These are phyloP conservation scores for Crotalus horridus DNA, from an alignment of 2,113 vertebrate genomes.

Conservation along the genomic window DNA sequence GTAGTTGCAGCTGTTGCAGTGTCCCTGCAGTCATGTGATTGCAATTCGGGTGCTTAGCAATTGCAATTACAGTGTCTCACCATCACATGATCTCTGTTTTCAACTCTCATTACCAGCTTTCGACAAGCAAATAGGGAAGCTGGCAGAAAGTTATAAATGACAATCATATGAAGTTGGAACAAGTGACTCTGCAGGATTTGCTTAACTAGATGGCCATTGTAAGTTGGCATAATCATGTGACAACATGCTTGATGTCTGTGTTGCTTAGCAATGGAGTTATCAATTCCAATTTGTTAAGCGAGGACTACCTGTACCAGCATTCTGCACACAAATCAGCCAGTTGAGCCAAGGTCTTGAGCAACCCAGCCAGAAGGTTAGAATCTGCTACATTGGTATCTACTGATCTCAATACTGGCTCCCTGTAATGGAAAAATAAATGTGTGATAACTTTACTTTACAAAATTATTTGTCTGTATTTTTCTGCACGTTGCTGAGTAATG, in stretches of 20 bases:
- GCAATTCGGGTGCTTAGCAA: background rate
- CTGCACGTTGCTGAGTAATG: background rate
- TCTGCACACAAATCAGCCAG: background rate
- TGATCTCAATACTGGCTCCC: background rate
- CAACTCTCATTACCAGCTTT: background rate
- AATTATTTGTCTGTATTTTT: background rate
- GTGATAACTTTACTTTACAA: background rate
- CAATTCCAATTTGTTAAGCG: background rate
- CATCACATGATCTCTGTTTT: background rate
- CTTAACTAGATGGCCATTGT: background rate
- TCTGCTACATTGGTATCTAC: background rate
- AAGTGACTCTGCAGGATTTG: background rate
- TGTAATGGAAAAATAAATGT: background rate
- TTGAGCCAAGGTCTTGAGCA: background rate
- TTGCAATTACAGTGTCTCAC: background rate
- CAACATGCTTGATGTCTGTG: background rate
- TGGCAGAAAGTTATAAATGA: background rate
- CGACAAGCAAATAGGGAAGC: background rate
- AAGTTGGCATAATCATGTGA: background rate
- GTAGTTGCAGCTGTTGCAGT: background rate
- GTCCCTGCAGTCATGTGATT: background rate
- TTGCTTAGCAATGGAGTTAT: background rate
- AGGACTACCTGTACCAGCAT: background rate
- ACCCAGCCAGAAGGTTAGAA: background rate
- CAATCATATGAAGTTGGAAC: background rate